Evolutionary conservation across 2,797 vertebrate genomes (phyloP).

Genomic region (Clamator glandarius): DNA sequence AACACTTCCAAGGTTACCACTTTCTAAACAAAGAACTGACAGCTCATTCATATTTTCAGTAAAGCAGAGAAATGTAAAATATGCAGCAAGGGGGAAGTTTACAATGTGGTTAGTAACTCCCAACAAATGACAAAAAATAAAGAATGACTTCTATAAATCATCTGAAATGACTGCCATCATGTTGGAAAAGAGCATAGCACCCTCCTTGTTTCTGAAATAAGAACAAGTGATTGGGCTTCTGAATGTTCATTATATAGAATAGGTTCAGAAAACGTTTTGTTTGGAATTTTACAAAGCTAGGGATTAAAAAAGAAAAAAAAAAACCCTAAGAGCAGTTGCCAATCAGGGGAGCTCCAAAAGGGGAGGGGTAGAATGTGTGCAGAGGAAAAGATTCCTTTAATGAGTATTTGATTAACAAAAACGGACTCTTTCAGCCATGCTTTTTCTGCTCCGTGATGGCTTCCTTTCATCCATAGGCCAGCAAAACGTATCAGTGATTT

Average conservation of each 20-base stretch:
- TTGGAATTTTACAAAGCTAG: conserved; percentile 68
- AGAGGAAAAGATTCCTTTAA: conserved; percentile 66
- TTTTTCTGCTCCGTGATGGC: conserved; percentile 87
- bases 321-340: conserved; percentile 70
- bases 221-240: conserved; percentile 48
- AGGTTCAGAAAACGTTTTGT: conserved; percentile 68
- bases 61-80: conserved; percentile 89
- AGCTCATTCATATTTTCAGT: conserved; percentile 81
- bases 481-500: conserved; percentile 73
- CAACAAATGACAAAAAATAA: conserved; percentile 84
- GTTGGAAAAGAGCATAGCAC: conserved; percentile 85
- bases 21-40: conserved; percentile 78
- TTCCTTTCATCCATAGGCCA: conserved; percentile 87
- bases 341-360: conserved; percentile 76
- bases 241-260: conserved; percentile 66
- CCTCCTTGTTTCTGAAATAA: conserved; percentile 60
- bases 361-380: not conserved
- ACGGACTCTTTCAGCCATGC: conserved; percentile 78
- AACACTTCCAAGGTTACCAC: conserved; percentile 82
- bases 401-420: conserved; percentile 75
- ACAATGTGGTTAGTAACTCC: conserved; percentile 90
- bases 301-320: conserved; percentile 49
- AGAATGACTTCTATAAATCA: conserved; percentile 83
- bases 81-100: conserved; percentile 86
- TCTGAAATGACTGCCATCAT: conserved; percentile 87